Evolutionary conservation across 2,888 invertebrate genomes (phyloP).

Genomic region (Meteorus colon): DNA sequence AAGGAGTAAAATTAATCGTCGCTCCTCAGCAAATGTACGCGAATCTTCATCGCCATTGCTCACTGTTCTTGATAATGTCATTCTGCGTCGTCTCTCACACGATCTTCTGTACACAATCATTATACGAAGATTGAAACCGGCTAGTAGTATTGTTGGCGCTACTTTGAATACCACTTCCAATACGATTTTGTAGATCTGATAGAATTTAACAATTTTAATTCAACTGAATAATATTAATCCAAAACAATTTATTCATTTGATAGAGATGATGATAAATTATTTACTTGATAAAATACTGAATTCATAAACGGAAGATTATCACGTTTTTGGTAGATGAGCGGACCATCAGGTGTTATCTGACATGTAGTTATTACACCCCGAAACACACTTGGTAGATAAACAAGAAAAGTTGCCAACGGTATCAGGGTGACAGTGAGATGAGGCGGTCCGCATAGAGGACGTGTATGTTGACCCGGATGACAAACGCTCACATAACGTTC

Average conservation of each 20-base stretch:
- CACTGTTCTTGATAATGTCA: slow-evolving; percentile 78
- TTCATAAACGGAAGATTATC: slow-evolving; percentile 75
- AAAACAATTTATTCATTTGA: slow-evolving; percentile 43
- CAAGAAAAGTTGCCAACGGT: slow-evolving; percentile 79
- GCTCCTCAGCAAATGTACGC: slow-evolving; percentile 81
- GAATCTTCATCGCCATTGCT: slow-evolving; percentile 78
- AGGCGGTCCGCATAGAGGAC: slow-evolving; percentile 80
- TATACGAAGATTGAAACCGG: slow-evolving; percentile 80
- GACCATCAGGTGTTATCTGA: slow-evolving; percentile 74
- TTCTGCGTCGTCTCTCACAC: slow-evolving; percentile 79
- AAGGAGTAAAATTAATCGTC: slow-evolving; percentile 78
- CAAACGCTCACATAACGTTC: slow-evolving; percentile 85
- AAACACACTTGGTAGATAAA: slow-evolving; percentile 82
- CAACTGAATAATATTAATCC: slow-evolving; percentile 3
- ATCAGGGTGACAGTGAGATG: slow-evolving; percentile 79
- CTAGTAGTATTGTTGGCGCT: slow-evolving; percentile 80
- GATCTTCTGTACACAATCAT: slow-evolving; percentile 80
- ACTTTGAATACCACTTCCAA: slow-evolving; percentile 81
- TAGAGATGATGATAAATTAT: slow-evolving; percentile 30
- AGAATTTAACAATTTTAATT: slow-evolving; percentile 4
- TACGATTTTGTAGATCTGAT: slow-evolving; percentile 77
- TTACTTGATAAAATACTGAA: slow-evolving; percentile 75
- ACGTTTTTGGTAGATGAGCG: slow-evolving; percentile 77
- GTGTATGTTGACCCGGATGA: slow-evolving; percentile 79
- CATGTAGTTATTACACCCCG: slow-evolving; percentile 78